Evolutionary conservation across 1,140 invertebrate genomes (phyloP), one percentile per base, ranked within the genome.

Genomic region (Drosophila tsacasi): DNA sequence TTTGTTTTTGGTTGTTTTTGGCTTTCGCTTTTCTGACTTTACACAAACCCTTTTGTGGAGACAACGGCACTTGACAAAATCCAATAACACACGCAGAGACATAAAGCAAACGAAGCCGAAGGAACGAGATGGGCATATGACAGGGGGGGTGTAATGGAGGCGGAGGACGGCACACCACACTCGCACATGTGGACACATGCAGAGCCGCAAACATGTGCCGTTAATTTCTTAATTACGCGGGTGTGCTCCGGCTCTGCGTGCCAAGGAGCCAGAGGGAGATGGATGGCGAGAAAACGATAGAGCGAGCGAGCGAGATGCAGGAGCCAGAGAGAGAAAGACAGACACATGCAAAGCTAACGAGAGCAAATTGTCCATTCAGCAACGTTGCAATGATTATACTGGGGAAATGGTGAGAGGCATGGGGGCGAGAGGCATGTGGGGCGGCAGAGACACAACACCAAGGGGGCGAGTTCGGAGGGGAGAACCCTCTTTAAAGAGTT

Each of bases 171-270:
- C 35, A 75, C 63, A 58, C 40, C 35, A 75, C 63, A 58, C 40
- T 37, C 44, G 58, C 69, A 73, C 37, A 73, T 77, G 62, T 76
- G 72, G 59, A 63, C 73, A 76, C 60, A 76, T 73, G 72, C 72
- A 79, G 79, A 86, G 66, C 65, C 65, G 68, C 81, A 83, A 87
- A 89, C 84, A 87, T 87, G 84, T 87, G 83, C 81, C 83, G 83
- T 87, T 87, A 87, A 87, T 87, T 87, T 87, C 83, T 87, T 87
- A 87, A 87, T 87, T 87, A 87, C 84, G 84, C 83, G 83, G 77
- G 77, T 83, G 84, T 76, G 76, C 79, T 61, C 42, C 52, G 50
- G 50, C 42, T 35, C 55, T 60, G 64, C 42, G 42, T 58, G 46
- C 68, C 54, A 67, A 46, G 46, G 44, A 76, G 63, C 32, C 27